phyloP scores from a whole-genome alignment of 2,113 vertebrate species.

The Hoplias malabaricus region DNA sequence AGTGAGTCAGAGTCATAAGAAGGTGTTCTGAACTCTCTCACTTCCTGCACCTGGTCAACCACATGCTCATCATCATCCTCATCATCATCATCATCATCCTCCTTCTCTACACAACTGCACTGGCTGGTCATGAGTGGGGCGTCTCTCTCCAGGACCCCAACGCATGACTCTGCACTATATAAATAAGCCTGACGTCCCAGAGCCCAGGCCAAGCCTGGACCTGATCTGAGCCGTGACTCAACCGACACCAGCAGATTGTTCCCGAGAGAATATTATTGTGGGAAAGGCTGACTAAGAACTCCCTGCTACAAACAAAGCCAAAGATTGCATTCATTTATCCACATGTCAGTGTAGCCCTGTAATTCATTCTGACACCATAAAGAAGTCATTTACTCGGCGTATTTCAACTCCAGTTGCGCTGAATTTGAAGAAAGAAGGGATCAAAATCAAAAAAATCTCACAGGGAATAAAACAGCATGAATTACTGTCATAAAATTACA shows the following conservation, averaged over 20 bases:
- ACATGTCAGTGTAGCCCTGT: too few relatives aligned
- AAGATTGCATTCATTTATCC: not conserved
- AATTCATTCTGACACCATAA: too few relatives aligned
- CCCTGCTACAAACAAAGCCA: not conserved
- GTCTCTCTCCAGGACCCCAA: constrained; percentile 37
- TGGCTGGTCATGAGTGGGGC: constrained; percentile 48
- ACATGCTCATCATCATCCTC: constrained; percentile 66
- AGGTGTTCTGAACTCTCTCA: constrained; percentile 21
- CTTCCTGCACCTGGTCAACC: constrained; percentile 44
- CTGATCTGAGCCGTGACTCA: constrained; percentile 14
- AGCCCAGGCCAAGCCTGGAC: not conserved
- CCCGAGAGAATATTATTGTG: not conserved
- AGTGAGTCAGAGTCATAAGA: constrained; percentile 18
- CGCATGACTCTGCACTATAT: constrained; percentile 52
- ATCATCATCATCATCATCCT: constrained; percentile 57
- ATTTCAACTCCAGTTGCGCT: too few relatives aligned
- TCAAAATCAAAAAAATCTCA: too few relatives aligned
- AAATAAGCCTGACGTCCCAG: constrained; percentile 55
- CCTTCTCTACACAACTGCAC: constrained; percentile 33
- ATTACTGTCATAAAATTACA: too few relatives aligned
- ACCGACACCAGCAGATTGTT: not conserved
- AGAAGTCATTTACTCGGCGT: too few relatives aligned
- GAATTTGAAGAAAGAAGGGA: too few relatives aligned
- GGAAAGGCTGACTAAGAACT: not conserved
- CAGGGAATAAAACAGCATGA: too few relatives aligned